phyloP scores from a whole-genome alignment of 2,797 vertebrate species.

The Rhinichthys osculus region DNA sequence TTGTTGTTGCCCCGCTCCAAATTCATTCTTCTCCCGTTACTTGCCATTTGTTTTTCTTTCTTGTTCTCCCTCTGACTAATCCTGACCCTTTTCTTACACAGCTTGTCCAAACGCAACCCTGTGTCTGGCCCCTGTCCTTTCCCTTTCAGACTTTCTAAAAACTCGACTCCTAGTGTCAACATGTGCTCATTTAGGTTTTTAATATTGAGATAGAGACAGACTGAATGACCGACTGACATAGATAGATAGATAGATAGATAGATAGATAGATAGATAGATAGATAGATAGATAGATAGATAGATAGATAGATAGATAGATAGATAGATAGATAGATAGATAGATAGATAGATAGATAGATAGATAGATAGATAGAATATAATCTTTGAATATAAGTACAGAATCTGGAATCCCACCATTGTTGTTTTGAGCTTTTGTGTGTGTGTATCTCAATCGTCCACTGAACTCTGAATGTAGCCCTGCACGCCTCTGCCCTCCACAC shows the following conservation, averaged over 20 bases:
- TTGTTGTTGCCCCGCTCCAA: conserved; percentile 59
- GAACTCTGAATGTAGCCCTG: conserved; percentile 73
- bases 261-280: neutral
- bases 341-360: no score
- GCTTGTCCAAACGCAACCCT: conserved; percentile 34
- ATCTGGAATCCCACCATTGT: conserved; percentile 54
- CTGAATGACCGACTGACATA: neutral
- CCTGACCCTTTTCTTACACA: conserved; percentile 52
- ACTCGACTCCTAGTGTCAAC: conserved; percentile 8
- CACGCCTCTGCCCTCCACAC: conserved; percentile 57
- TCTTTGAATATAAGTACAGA: neutral
- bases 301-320: neutral
- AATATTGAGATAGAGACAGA: neutral
- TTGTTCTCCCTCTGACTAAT: conserved; percentile 35
- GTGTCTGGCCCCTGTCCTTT: neutral
- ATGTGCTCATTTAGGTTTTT: conserved; percentile 8
- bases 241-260: neutral
- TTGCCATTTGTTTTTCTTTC: conserved; percentile 54
- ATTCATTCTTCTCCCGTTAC: conserved; percentile 50
- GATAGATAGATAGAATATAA: no score
- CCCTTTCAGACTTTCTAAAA: conserved; percentile 11
- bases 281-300: neutral
- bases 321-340: neutral
- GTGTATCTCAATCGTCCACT: conserved; percentile 75
- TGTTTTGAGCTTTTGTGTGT: conserved; percentile 63